A percentile compares a stretch with the other conserved stretches of the same genome.
These are phyloP conservation scores for Cylloceria caligata DNA, from an alignment of 2,888 invertebrate species.

Conservation along the genomic window DNA sequence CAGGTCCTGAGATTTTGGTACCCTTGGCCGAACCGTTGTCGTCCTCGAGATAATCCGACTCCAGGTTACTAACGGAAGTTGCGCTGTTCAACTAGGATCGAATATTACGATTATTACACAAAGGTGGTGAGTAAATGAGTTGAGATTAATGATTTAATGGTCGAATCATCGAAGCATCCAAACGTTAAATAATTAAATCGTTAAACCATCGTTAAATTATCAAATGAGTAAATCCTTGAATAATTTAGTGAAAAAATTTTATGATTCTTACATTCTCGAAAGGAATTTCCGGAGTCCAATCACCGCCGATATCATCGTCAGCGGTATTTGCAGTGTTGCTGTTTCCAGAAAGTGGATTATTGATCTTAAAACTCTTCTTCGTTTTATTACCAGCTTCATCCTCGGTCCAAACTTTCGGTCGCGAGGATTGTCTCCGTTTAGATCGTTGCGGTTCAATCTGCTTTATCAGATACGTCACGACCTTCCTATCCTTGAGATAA, in stretches of 20 bases:
- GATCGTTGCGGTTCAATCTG: conserved; percentile 90
- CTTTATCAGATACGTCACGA: conserved; percentile 95
- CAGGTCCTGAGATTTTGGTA: conserved; percentile 72
- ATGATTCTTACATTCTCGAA: conserved; percentile 91
- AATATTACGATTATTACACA: conserved; percentile 26
- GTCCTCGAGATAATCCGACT: conserved; percentile 82
- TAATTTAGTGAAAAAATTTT: neutral
- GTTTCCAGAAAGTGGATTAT: conserved; percentile 75
- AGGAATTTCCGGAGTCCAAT: conserved; percentile 97
- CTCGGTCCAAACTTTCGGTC: conserved; percentile 82
- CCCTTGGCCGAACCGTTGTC: conserved; percentile 78
- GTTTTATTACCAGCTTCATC: conserved; percentile 79
- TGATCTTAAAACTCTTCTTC: conserved; percentile 83
- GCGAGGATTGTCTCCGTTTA: conserved; percentile 85
- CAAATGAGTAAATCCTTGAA: too few species aligned
- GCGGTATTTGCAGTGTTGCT: conserved; percentile 85
- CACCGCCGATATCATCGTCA: conserved; percentile 92
- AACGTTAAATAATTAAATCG: too few species aligned
- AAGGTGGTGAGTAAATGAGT: neutral
- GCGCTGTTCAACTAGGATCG: conserved; percentile 82
- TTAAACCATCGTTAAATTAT: too few species aligned
- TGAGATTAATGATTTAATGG: too few species aligned
- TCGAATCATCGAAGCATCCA: too few species aligned
- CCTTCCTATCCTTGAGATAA: conserved; percentile 93
- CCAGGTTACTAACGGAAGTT: conserved; percentile 81